These are phyloP conservation scores for Asteroscopus sphinx DNA, from an alignment of 2,888 invertebrate genomes.

Conservation along the genomic window DNA sequence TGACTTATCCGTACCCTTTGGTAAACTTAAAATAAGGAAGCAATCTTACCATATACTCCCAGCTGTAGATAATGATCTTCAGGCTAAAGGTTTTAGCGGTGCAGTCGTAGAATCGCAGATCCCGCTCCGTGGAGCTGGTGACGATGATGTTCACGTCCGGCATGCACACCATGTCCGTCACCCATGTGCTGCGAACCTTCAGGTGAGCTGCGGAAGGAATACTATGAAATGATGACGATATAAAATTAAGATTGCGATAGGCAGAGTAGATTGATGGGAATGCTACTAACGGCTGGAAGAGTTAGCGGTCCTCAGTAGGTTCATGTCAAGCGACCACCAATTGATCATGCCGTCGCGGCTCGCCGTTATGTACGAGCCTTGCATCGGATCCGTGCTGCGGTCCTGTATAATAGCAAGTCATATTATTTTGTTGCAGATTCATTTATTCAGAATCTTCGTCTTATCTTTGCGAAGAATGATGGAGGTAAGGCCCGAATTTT, in stretches of 20 bases:
- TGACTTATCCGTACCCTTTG: too few species aligned
- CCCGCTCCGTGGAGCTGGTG: conserved; percentile 93
- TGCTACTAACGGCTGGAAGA: conserved; percentile 91
- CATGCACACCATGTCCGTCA: conserved; percentile 93
- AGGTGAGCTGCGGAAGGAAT: conserved; percentile 86
- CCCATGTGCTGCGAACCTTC: conserved; percentile 92
- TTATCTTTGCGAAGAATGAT: too few species aligned
- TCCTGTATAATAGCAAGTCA: conserved; percentile 81
- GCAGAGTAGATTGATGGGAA: neutral
- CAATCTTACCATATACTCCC: conserved; percentile 89
- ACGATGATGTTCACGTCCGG: conserved; percentile 94
- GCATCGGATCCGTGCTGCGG: conserved; percentile 88
- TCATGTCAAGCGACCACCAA: conserved; percentile 94
- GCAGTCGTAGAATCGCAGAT: conserved; percentile 95
- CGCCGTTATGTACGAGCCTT: conserved; percentile 93
- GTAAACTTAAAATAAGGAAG: too few species aligned
- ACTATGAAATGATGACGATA: too few species aligned
- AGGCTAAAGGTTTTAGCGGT: conserved; percentile 93
- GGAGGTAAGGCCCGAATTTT: too few species aligned
- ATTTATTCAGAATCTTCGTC: too few species aligned
- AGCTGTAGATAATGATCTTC: conserved; percentile 92
- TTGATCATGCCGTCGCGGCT: conserved; percentile 94
- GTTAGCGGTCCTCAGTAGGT: conserved; percentile 90
- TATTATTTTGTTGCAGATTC: too few species aligned
- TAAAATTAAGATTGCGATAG: too few species aligned